Base-by-base conservation (phyloP, 2,888 invertebrate species). In the Exocentrus adspersus region DNA sequence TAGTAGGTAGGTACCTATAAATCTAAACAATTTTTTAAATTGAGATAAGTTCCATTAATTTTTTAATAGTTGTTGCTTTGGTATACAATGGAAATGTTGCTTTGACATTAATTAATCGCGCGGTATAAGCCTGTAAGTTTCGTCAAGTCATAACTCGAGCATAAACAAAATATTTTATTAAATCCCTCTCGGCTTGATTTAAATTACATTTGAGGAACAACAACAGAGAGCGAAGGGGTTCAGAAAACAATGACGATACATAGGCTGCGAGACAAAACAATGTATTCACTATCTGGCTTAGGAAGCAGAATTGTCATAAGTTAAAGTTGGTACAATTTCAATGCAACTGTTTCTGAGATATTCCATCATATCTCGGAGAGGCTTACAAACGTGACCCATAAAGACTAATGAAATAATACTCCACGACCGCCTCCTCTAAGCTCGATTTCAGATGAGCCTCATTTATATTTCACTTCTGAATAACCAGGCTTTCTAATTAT, bases 401-500 rank as follows among this genome's bases (percentile, higher is more conserved):
- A 60, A 63, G 65, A 60, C 58, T 64, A 52, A 53, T 64, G 62
- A 67, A 68, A 62, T 66, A 68, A 65, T 66, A 45, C 43, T 50
- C 56, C 57, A 53, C 51, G 56, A 45, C 30, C 32, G 66, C 48
- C 56, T 62, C 60, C 62, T 45, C 56, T 41, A 46, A 45, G 64
- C 67, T 54, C 42, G 58, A 58, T 53, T 57, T 58, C 65, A 67
- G 60, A 60, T 64, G 63, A 61, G 64, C 17, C 48, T 63, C 65
- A 63, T 68, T 68, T 67, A 67, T 60, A 70, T 65, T 60, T 61
- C 53, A 64, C 69, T 61, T 65, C 58, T 62, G 63, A 65, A 63
- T 48, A 43, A 62, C 32, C 59, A 41, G 58, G 57, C 60, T 59
- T 59, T 57, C 58, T 67, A 60, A 67, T 64, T 64, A 64, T 61